These are phyloP conservation scores for Pristionchus exspectatus DNA, from an alignment of 2,888 invertebrate genomes.

Conservation along the genomic window DNA sequence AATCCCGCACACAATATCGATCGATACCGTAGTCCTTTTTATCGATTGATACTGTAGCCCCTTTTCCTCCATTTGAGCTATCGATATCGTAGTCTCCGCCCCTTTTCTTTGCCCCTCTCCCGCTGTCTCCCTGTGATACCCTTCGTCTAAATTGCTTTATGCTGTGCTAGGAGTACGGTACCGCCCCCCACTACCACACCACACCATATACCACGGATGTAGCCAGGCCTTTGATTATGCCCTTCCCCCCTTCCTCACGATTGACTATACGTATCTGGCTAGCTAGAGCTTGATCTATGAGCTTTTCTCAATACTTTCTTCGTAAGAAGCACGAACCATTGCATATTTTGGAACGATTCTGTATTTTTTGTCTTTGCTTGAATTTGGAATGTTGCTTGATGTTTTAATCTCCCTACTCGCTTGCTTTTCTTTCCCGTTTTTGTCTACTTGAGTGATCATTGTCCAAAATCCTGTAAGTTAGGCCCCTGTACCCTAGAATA, in stretches of 20 bases:
- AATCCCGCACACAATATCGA: neutral
- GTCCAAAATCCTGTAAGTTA: constrained; percentile 5
- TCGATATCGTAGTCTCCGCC: neutral
- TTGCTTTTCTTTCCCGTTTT: constrained; percentile 1
- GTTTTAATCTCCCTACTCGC: constrained; percentile 11
- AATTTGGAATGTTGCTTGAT: constrained; percentile 49
- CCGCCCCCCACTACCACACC: neutral
- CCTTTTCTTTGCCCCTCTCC: neutral
- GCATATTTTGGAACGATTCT: constrained; percentile 24
- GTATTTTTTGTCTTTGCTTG: constrained; percentile 48
- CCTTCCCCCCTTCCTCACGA: constrained; percentile 44
- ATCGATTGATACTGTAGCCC: too few relatives aligned
- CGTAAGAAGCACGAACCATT: constrained; percentile 43
- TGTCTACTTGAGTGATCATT: neutral
- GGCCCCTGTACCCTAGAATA: neutral
- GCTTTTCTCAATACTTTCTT: constrained; percentile 14
- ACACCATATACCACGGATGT: constrained; percentile 19
- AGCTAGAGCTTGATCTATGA: neutral
- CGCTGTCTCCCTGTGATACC: constrained; percentile 6
- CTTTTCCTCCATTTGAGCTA: too few relatives aligned
- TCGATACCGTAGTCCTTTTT: neutral
- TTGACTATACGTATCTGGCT: constrained; percentile 49
- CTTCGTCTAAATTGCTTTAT: constrained; percentile 28
- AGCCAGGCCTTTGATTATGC: neutral
- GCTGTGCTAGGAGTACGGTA: constrained; percentile 32